A percentile compares a stretch with the other conserved stretches of the same genome.
These are phyloP conservation scores for Acrobasis suavella DNA, from an alignment of 2,888 invertebrate species.

Conservation along the genomic window DNA sequence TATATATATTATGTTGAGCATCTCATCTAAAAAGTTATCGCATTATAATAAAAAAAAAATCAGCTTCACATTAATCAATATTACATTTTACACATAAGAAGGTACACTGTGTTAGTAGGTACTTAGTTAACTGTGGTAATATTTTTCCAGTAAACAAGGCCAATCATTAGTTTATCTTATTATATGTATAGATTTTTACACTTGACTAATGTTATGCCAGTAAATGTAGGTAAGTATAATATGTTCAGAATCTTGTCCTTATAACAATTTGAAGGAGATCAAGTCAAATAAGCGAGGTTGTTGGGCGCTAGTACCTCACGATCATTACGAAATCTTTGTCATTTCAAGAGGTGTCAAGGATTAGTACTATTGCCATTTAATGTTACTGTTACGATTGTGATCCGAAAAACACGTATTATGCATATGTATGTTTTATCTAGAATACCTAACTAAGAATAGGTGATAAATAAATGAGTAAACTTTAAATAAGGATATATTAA, in stretches of 20 bases:
- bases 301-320: constrained; percentile 6
- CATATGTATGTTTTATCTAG: neutral
- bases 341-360: constrained; percentile 3
- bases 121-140: too few species aligned
- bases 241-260: too few species aligned
- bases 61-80: too few species aligned
- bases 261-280: constrained; percentile 13
- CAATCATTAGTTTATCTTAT: neutral
- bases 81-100: too few species aligned
- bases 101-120: too few species aligned
- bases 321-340: constrained; percentile 25
- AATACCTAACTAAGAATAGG: neutral
- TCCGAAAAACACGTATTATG: neutral
- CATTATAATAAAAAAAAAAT: too few species aligned
- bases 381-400: neutral
- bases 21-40: too few species aligned
- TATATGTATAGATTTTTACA: too few species aligned
- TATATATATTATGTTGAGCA: too few species aligned
- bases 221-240: too few species aligned
- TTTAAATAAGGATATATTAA: constrained; percentile 27
- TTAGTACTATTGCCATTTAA: neutral
- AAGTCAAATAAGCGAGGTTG: constrained; percentile 24
- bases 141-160: neutral
- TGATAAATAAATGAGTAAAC: neutral
- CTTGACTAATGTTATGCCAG: too few species aligned